Base-by-base conservation (phyloP, 2,888 invertebrate genomes). In the Torymus aiolomorphi region DNA sequence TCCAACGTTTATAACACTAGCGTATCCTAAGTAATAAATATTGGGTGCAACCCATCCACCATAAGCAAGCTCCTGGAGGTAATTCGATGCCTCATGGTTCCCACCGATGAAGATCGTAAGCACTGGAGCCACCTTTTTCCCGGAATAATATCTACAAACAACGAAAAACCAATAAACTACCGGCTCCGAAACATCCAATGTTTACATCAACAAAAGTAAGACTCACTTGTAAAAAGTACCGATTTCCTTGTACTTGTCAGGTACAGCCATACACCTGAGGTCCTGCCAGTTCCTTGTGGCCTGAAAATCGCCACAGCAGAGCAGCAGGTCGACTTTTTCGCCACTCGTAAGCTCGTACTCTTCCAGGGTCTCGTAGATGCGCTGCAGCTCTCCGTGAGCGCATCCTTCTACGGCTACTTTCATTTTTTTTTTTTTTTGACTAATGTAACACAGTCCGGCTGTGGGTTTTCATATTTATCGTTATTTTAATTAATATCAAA, bases 11-110 rank as follows among this genome's bases (percentile, higher is more conserved):
- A 99, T 91, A 10, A 98, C 96, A 75, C 96, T 94, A 13, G 97
- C 97, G 91, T 97, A 95, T 0, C 98, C 99, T 89, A 99, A 89
- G 88, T 98, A 99, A 91, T 96, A 99, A 84, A 99, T 99, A 88
- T 98, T 98, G 0, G 97, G 97, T 0, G 99, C 99, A 0, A 98
- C 97, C 99, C 99, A 99, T 11, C 99, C 99, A 16, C 99, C 99
- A 90, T 97, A 98, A 0, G 98, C 96, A 61, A 99, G 90, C 90
- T 99, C 98, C 91, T 98, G 97, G 74, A 99, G 92, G 91, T 97
- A 97, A 91, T 98, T 98, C 0, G 98, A 98, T 1, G 99, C 98
- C 92, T 99, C 99, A 90, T 99, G 99, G 91, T 99, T 99, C 3
- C 99, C 99, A 13, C 99, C 99, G 87, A 99, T 96, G 88, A 99